Evolutionary conservation across 2,113 vertebrate species (phyloP), one percentile per base, ranked within the genome.

Genomic region (Helogale parvula): DNA sequence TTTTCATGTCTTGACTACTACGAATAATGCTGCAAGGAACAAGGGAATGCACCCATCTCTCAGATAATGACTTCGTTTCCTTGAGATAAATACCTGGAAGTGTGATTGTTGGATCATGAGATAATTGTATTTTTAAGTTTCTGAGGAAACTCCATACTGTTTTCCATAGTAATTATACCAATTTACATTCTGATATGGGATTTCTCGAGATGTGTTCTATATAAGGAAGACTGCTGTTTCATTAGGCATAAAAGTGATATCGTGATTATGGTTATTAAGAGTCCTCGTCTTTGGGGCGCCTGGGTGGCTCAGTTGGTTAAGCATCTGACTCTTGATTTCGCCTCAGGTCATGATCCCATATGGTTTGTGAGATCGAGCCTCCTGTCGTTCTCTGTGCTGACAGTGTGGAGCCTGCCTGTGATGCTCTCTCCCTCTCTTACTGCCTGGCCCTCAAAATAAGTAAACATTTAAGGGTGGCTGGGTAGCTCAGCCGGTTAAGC

Each of bases 201-300:
- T 77, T 88, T 93, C 89, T 82, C 80, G 52, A 93, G 52, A 77
- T 83, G 15, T 54, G 15, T 82, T 71, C 72, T 94, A 2, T 6
- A 31, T 33, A 82, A 95, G 45, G 72, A 82, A 96, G 45, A n/a
- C 79, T 96, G 87, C 35, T n/a, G 50, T 76, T 97, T 88, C 52
- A 14, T 93, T 71, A 63, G 52, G 57, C 89, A 1, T 84, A 93
- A 94, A 96, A 90, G 19, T 94, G 89, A 66, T 54, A 92, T 7
- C 3, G 5, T 60, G 38, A 95, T 69, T 60, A 79, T 31, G 71
- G 27, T 23, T 60, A 60, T 60, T 23, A 23, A 72, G 84, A 90
- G 71, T 50, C 45, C 45, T 96, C 93, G 71, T 60, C 45, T 87
- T 83, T 90, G 89, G 57, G 21, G 7, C 57, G 0, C 57, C 57